Conservation (phyloP, 92 coral and sea anemone species). For the Epizoanthus stellaris region DNA sequence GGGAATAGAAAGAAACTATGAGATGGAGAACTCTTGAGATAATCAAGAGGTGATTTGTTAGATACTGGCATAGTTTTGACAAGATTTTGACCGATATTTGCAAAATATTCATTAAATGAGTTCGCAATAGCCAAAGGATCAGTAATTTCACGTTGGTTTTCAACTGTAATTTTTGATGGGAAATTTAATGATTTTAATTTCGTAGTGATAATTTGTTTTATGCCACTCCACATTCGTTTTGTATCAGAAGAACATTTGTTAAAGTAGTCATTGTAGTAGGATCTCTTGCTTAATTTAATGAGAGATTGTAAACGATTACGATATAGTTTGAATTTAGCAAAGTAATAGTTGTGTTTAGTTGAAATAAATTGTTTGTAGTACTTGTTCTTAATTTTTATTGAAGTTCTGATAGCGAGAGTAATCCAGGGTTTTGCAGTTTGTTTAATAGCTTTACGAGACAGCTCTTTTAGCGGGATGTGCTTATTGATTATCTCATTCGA, state of each 20-base stretch:
- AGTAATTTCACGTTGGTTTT: neutral
- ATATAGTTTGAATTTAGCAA: constrained; percentile 35
- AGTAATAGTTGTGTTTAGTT: constrained; percentile 7
- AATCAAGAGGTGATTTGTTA: neutral
- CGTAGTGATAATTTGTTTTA: constrained; percentile 26
- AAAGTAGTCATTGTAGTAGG: constrained; percentile 47
- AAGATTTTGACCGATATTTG: constrained; percentile 36
- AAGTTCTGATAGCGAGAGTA: constrained; percentile 26
- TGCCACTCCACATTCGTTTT: constrained; percentile 44
- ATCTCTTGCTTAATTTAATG: constrained; percentile 4
- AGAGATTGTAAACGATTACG: constrained; percentile 23
- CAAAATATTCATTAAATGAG: constrained; percentile 30
- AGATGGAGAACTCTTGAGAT: too few relatives aligned
- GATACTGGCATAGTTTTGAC: neutral
- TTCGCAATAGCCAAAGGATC: constrained; percentile 35
- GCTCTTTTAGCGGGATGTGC: constrained; percentile 50
- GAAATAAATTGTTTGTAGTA: constrained; percentile 39
- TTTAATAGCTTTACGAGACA: constrained; percentile 45
- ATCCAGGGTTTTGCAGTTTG: neutral
- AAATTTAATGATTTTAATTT: constrained; percentile 2
- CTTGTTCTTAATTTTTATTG: constrained; percentile 45
- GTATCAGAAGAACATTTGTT: constrained; percentile 1
- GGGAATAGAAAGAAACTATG: too few relatives aligned
- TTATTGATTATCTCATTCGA: constrained; percentile 38
- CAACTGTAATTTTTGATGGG: constrained; percentile 31